phyloP scores from a whole-genome alignment of 1,140 invertebrate species.

The Plectrocnemia conspersa region DNA sequence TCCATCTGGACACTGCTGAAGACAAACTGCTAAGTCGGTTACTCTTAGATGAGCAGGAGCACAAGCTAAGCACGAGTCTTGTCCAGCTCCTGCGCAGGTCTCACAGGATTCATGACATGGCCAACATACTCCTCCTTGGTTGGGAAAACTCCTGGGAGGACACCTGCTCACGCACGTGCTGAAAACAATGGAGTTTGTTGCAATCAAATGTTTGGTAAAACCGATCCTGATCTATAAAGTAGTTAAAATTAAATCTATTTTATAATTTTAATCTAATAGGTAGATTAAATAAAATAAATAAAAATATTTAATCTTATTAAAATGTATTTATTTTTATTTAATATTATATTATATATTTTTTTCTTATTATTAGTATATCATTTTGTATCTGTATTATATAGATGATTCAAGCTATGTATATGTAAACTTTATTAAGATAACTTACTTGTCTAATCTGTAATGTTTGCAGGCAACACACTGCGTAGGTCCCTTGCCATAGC shows the following conservation, averaged over 20 bases:
- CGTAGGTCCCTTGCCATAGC: constrained; percentile 73
- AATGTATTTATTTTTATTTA: too few species aligned
- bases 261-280: too few species aligned
- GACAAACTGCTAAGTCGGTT: constrained; percentile 72
- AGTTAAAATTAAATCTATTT: too few species aligned
- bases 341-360: too few species aligned
- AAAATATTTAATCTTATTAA: too few species aligned
- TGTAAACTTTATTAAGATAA: too few species aligned
- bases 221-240: too few species aligned
- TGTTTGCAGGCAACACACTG: constrained; percentile 76
- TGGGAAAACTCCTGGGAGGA: constrained; percentile 72
- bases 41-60: constrained; percentile 73
- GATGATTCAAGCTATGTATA: too few species aligned
- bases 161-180: constrained; percentile 76
- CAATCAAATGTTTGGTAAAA: too few species aligned
- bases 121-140: constrained; percentile 71
- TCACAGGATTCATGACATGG: constrained; percentile 80
- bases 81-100: constrained; percentile 76
- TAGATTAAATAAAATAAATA: constrained; percentile 5
- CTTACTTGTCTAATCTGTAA: constrained; percentile 74
- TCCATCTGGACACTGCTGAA: constrained; percentile 79
- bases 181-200: too few species aligned
- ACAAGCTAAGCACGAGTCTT: constrained; percentile 76
- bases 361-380: too few species aligned
- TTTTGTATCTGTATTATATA: too few species aligned